Base-by-base conservation (phyloP, 2,113 vertebrate genomes). In the Syngnathus floridae region DNA sequence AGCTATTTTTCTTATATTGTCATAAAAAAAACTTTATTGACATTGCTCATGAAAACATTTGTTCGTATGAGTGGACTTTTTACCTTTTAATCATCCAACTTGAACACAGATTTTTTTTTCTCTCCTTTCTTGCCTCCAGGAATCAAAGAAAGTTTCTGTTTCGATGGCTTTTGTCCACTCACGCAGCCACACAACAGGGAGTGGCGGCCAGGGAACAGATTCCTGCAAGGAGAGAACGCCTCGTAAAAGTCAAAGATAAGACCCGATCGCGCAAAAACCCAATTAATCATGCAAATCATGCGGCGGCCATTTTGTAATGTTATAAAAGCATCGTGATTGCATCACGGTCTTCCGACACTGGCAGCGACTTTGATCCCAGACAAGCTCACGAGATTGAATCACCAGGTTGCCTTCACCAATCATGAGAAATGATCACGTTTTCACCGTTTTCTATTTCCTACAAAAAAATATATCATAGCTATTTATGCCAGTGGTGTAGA, bases 251-350 rank as follows among this genome's bases (percentile, higher is more conserved):
- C 69, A 0, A 56, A 66, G 52, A 62, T 69, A 64, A 41, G 26
- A 48, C 26, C 14, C 26, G 21, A 62, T 56, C 68, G 49, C 19
- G 67, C 43, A 61, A 49, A 66, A 66, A 43, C 46, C 16, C 68
- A 43, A 69, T 80, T 71, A 79, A 82, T 86, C 80, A 86, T 60
- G 70, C 62, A 72, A 84, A 79, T 78, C 55, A 0, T 10, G 1
- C 46, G n/a, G 62, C 52, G 43, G 1, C n/a, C 51, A 56, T 45
- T 31, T 26, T 31, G 43, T 71, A 65, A 67, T 59, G 70, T 12
- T 36, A 57, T 78, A 73, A 79, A 79, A 78, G 67, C 70, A 26
- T 66, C 70, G 43, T 89, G 82, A 91, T 90, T 86, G 69, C 74
- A 70, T 90, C 85, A 79, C 69, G 75, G 54, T 68, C 62, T 69